phyloP scores from a whole-genome alignment of 2,113 vertebrate genomes.

The Tachuris rubrigastra region DNA sequence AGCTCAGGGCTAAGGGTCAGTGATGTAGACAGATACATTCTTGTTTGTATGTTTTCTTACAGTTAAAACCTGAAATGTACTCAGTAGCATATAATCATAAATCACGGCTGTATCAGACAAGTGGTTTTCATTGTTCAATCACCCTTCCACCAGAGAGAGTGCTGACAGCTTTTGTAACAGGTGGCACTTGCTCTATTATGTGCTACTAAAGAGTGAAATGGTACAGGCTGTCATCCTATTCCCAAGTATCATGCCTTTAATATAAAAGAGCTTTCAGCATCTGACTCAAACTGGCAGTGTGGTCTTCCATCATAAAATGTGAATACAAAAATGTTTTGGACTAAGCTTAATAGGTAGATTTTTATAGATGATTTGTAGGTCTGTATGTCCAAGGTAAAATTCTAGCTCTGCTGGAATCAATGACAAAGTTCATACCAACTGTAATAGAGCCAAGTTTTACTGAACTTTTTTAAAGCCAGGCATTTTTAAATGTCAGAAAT shows the following conservation, averaged over 20 bases:
- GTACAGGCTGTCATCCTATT: neutral
- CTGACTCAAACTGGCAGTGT: neutral
- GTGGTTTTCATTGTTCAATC: conserved; percentile 7
- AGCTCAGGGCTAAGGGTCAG: neutral
- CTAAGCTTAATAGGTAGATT: neutral
- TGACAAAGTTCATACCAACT: neutral
- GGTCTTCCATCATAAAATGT: neutral
- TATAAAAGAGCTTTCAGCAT: conserved; percentile 11
- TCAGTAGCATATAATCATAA: conserved; percentile 21
- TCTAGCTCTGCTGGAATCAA: neutral
- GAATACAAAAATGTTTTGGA: neutral
- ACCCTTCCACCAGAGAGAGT: neutral
- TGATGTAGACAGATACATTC: neutral
- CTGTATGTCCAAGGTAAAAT: neutral
- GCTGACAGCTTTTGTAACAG: conserved; percentile 50
- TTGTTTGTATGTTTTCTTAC: neutral
- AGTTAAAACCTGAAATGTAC: neutral
- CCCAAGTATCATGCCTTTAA: conserved; percentile 40
- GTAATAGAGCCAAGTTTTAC: neutral
- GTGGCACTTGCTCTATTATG: conserved; percentile 55
- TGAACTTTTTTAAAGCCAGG: neutral
- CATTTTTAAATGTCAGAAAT: conserved; percentile 10
- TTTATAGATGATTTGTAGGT: neutral
- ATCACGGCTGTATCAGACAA: neutral
- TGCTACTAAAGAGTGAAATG: conserved; percentile 37